Conservation (phyloP, 2,113 vertebrate genomes). For the Odobenus rosmarus region DNA sequence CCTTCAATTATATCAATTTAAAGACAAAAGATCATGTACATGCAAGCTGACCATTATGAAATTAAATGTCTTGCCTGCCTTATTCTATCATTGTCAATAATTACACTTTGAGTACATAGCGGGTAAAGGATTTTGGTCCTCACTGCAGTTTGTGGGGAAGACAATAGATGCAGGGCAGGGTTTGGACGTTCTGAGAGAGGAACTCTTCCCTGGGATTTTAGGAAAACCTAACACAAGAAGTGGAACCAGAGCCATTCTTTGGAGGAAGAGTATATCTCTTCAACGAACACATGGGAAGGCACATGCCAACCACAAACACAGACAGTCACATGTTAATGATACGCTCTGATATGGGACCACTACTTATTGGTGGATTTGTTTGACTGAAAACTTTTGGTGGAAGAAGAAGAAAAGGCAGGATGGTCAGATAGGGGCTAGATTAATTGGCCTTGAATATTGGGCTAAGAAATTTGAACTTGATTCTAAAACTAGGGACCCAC, state of each 20-base stretch:
- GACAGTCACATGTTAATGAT: not conserved
- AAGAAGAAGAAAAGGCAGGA: not conserved
- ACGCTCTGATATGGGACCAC: not conserved
- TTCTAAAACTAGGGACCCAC: not conserved
- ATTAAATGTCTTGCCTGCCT: not conserved
- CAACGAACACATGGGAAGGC: not conserved
- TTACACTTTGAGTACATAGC: not conserved
- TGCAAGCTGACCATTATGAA: not conserved
- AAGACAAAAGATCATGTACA: not conserved
- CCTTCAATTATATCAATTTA: not conserved
- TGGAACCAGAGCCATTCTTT: not conserved
- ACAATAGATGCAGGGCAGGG: fast-evolving
- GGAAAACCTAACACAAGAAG: not conserved
- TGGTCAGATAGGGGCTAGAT: not conserved
- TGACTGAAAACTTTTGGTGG: not conserved
- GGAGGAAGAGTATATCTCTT: not conserved
- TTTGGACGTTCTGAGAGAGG: not conserved
- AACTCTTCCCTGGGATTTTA: not conserved
- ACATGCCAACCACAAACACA: not conserved
- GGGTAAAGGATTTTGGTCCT: not conserved
- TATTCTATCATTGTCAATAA: not conserved
- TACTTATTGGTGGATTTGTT: not conserved
- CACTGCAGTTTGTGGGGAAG: not conserved
- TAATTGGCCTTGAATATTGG: not conserved
- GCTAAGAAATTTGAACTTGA: not conserved